Conservation (phyloP, 2,113 vertebrate species). For the Hipposideros armiger region DNA sequence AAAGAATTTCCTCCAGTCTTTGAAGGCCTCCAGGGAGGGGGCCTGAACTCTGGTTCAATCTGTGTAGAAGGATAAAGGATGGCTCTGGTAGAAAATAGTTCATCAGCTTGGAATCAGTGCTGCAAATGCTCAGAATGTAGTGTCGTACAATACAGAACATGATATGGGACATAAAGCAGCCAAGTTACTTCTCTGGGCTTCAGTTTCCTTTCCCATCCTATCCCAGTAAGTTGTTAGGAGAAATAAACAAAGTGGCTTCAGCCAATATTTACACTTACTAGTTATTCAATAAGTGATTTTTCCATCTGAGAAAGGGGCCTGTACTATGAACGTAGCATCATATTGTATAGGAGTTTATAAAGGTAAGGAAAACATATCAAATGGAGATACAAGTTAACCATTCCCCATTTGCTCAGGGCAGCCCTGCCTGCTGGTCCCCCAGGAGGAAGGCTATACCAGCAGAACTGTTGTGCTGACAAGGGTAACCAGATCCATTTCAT, state of each 20-base stretch:
- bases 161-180: background rate
- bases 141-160: background rate
- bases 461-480: conserved; percentile 50
- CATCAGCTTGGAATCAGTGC: background rate
- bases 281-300: conserved; percentile 2
- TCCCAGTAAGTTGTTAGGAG: background rate
- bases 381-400: conserved; percentile 10
- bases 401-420: background rate
- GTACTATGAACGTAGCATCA: background rate
- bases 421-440: background rate
- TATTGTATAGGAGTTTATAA: background rate
- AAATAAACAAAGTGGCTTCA: conserved; percentile 57
- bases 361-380: conserved; percentile 21
- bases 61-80: background rate
- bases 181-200: conserved; percentile 35
- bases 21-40: background rate
- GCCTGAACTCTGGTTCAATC: background rate
- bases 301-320: background rate
- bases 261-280: conserved; percentile 19
- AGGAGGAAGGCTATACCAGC: background rate
- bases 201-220: conserved; percentile 47
- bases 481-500: conserved; percentile 59
- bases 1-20: conserved; percentile 55
- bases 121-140: conserved; percentile 28
- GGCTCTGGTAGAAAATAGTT: background rate